These are phyloP conservation scores for Capitella teleta DNA, from an alignment of 1,140 invertebrate genomes.

Conservation along the genomic window DNA sequence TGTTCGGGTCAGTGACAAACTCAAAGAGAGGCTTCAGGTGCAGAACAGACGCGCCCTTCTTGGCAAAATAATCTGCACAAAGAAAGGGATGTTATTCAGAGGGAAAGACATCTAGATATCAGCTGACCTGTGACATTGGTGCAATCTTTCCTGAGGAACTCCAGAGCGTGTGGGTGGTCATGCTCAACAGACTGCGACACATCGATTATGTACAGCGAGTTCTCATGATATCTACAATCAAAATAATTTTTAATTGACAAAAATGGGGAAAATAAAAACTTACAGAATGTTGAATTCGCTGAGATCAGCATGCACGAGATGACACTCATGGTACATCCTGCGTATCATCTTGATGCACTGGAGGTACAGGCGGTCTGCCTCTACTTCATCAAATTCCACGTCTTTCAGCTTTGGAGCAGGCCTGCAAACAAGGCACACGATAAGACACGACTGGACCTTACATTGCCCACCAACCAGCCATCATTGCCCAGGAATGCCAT, in stretches of 20 bases:
- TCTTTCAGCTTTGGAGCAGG: conserved; percentile 15
- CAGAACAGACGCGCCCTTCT: conserved; percentile 77
- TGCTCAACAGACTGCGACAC: conserved; percentile 97
- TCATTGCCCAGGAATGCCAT: conserved; percentile 89
- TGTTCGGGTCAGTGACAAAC: conserved; percentile 82
- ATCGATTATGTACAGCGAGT: conserved; percentile 82
- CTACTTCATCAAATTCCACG: conserved; percentile 31
- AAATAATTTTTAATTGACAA: not conserved
- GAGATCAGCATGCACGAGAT: conserved; percentile 91
- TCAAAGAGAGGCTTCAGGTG: conserved; percentile 86
- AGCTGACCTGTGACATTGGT: conserved; percentile 63
- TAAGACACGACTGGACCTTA: not conserved
- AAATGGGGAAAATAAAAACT: conserved; percentile 18
- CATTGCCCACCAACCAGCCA: conserved; percentile 53
- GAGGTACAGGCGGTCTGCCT: conserved; percentile 60
- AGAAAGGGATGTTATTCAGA: too few species aligned
- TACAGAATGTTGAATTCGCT: conserved; percentile 91
- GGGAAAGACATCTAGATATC: too few species aligned
- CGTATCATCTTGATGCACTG: conserved; percentile 85
- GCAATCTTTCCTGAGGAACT: conserved; percentile 90
- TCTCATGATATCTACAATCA: conserved; percentile 55
- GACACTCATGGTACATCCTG: conserved; percentile 82
- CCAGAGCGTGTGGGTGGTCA: conserved; percentile 87
- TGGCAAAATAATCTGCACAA: conserved; percentile 74
- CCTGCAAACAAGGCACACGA: conserved; percentile 6